These are phyloP conservation scores for Drosophila nikananu DNA, from an alignment of 1,140 invertebrate genomes.

Conservation along the genomic window DNA sequence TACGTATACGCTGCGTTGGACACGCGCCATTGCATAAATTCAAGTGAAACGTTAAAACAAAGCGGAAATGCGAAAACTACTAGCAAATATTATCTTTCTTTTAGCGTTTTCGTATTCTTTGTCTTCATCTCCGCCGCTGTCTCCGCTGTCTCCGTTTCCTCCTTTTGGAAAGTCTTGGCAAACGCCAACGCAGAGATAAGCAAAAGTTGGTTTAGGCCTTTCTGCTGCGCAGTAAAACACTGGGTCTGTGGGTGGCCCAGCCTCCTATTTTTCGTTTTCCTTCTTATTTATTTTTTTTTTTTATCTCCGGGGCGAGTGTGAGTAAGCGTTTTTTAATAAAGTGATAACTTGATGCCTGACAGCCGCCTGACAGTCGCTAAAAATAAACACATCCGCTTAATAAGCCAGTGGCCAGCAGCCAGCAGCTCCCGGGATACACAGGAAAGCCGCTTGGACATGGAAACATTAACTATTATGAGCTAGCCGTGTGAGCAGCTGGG, in stretches of 20 bases:
- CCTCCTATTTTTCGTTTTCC: conserved; percentile 13
- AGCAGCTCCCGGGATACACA: conserved; percentile 47
- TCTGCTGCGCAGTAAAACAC: conserved; percentile 64
- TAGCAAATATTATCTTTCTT: conserved; percentile 75
- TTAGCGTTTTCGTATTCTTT: conserved; percentile 51
- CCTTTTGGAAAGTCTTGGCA: conserved; percentile 29
- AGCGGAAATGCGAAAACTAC: conserved; percentile 78
- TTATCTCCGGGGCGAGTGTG: conserved; percentile 42
- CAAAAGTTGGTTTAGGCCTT: conserved; percentile 66
- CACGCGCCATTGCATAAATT: conserved; percentile 82
- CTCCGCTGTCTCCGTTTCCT: conserved; percentile 29
- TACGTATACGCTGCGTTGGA: conserved; percentile 81
- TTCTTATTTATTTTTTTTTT: background rate
- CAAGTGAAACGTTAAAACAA: conserved; percentile 83
- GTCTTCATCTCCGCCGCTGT: conserved; percentile 45
- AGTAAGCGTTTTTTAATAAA: conserved; percentile 80
- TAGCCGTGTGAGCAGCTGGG: conserved; percentile 3
- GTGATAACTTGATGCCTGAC: conserved; percentile 76
- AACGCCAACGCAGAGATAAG: conserved; percentile 64
- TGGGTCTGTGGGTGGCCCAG: conserved; percentile 36
- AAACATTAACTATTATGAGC: conserved; percentile 55
- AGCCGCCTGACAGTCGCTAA: conserved; percentile 65
- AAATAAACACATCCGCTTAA: conserved; percentile 70
- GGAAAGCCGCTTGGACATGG: conserved; percentile 47
- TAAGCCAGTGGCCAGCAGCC: conserved; percentile 54